These are phyloP conservation scores for Hippopotamyrus pictus DNA, from an alignment of 2,797 vertebrate species.

Conservation along the genomic window DNA sequence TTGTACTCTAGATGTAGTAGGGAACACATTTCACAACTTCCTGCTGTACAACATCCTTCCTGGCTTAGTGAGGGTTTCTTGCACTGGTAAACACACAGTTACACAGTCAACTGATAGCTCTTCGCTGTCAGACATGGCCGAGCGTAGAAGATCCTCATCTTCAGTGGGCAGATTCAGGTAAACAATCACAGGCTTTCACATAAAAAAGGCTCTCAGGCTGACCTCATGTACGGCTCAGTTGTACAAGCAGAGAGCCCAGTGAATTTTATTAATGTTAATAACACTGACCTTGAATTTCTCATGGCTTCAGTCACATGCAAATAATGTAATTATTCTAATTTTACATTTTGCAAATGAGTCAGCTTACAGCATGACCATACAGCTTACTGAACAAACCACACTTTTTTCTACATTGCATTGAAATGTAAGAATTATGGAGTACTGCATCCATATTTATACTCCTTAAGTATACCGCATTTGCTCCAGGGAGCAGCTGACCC, in stretches of 20 bases:
- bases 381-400: not conserved
- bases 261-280: not conserved
- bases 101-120: not conserved
- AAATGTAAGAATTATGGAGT: not conserved
- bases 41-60: constrained; percentile 29
- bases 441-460: not conserved
- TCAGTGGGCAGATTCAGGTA: constrained; percentile 6
- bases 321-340: not conserved
- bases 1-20: constrained; percentile 15
- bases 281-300: not conserved
- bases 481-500: not conserved
- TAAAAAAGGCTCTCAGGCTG: not conserved
- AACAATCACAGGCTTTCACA: not conserved
- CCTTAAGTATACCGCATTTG: not conserved
- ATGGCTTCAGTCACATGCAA: not conserved
- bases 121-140: constrained; percentile 20
- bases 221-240: not conserved
- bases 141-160: constrained; percentile 23
- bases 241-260: not conserved
- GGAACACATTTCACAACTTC: constrained; percentile 37
- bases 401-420: not conserved
- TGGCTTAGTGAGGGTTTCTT: constrained; percentile 2
- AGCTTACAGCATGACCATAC: not conserved
- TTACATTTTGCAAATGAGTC: not conserved
- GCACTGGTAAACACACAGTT: not conserved